A percentile compares a stretch with the other conserved stretches of the same genome.
Evolutionary conservation across 2,113 vertebrate species (phyloP).

Genomic region (Pseudorhombus dupliciocellatus): DNA sequence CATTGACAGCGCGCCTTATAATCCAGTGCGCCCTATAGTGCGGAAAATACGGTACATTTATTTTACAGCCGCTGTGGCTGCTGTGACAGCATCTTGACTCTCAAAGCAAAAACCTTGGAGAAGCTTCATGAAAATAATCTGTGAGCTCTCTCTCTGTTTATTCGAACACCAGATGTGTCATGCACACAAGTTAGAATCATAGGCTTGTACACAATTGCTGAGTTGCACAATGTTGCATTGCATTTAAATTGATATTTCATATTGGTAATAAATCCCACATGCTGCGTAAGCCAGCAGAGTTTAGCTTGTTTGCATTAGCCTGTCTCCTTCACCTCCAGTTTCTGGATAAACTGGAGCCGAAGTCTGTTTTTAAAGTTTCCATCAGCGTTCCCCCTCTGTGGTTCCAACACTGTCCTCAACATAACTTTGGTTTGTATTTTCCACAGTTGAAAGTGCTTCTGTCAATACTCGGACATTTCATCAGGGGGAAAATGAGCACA

Average conservation of each 20-base stretch:
- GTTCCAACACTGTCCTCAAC: constrained; percentile 15
- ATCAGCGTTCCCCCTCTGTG: constrained; percentile 28
- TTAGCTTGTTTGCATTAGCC: constrained; percentile 31
- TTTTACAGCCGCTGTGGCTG: too few species aligned
- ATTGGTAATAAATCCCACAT: constrained; percentile 23
- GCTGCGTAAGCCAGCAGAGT: neutral
- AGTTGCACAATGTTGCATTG: constrained; percentile 4
- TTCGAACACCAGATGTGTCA: neutral
- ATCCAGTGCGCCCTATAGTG: too few species aligned
- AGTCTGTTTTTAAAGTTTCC: constrained; percentile 30
- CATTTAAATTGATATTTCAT: constrained; percentile 16
- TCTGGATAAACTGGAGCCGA: neutral
- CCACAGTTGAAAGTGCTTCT: constrained; percentile 29
- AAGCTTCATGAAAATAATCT: neutral
- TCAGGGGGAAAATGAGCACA: constrained; percentile 22
- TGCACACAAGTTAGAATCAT: neutral
- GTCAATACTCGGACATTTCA: constrained; percentile 31
- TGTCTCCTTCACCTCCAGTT: neutral
- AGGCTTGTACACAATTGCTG: constrained; percentile 15
- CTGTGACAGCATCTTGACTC: too few species aligned
- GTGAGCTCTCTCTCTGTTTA: too few species aligned
- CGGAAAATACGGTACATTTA: too few species aligned
- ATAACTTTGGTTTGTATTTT: constrained; percentile 51
- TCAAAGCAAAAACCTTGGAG: neutral
- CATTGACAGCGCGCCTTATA: too few species aligned